Evolutionary conservation across 37 sponge, comb jelly and placozoan species (phyloP).

Genomic region (Eunapius fragilis): DNA sequence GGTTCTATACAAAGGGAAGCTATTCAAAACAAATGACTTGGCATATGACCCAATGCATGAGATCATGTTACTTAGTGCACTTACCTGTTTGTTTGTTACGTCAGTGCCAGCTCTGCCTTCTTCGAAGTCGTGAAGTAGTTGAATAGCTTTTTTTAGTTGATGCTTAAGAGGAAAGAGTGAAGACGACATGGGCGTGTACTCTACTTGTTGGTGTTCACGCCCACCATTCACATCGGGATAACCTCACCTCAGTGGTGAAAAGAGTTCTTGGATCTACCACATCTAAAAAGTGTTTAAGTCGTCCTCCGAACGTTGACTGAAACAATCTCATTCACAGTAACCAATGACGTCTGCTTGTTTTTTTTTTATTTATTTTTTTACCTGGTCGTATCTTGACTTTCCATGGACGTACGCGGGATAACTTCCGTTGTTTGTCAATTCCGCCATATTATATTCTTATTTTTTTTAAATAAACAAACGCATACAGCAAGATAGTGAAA

Average conservation of each 20-base stretch:
- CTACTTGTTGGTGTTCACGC: too few relatives aligned
- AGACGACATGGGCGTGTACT: too few relatives aligned
- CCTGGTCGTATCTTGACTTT: slow-evolving; percentile 82
- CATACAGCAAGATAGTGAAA: slow-evolving; percentile 1
- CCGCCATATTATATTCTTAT: not conserved
- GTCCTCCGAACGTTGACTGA: slow-evolving; percentile 74
- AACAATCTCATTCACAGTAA: too few relatives aligned
- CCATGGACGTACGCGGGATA: slow-evolving; percentile 82
- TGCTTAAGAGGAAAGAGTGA: not conserved
- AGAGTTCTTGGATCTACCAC: slow-evolving; percentile 85
- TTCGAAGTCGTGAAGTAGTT: slow-evolving; percentile 65
- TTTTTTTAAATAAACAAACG: not conserved
- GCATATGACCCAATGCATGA: too few relatives aligned
- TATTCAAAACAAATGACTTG: not conserved
- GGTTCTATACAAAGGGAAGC: too few relatives aligned
- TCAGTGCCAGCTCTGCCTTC: slow-evolving; percentile 30
- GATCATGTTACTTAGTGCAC: not conserved
- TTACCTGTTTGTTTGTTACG: slow-evolving; percentile 62
- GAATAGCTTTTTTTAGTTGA: slow-evolving; percentile 48
- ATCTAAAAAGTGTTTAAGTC: slow-evolving; percentile 84
- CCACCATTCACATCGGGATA: too few relatives aligned
- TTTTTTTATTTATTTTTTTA: not conserved
- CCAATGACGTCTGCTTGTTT: not conserved
- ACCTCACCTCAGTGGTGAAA: slow-evolving; percentile 73
- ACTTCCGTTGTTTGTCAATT: not conserved